Base-by-base conservation (phyloP, 2,113 vertebrate genomes). In the Gallinago undulata region DNA sequence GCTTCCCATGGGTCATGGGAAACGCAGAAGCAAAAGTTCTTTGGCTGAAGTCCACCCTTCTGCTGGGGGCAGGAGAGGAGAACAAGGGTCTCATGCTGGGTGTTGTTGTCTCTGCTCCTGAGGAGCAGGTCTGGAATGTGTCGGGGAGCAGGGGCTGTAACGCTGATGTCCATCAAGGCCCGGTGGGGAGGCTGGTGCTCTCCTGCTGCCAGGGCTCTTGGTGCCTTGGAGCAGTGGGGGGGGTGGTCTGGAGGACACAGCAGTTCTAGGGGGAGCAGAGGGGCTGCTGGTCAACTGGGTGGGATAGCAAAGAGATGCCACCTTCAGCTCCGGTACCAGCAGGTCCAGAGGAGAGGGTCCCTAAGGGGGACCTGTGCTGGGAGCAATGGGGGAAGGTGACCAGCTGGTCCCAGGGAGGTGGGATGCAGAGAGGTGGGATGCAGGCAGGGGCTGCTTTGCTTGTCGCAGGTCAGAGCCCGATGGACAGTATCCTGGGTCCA, bases 201-300 rank as follows among this genome's bases (percentile, higher is more conserved):
- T 87, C 39, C 9, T 74, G 24, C 30, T 82, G n/a, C 50, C 0
- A 30, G 45, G 39, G 56, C 27, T 59, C n/a, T 24, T 1, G 0
- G 62, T 28, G n/a, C 56, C 50, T 72, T 1, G 5, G 39, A 10
- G 11, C 0, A 1, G n/a, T 0, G 1, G 39, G 16, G 0, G 13
- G 2, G 12, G 11, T 35, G 50, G 3, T 27, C 33, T 5, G 28
- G 69, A 41, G 76, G 48, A 39, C 3, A 10, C 50, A 43, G 53
- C 13, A 12, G 10, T 45, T 18, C 62, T 6, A 3, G 22, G 14
- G 66, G 59, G 25, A 64, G 53, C 31, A n/a, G 39, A 31, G 27
- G 8, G 31, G 16, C 23, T 1, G 1, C 6, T 59, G 57, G n/a
- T 39, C 75, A 80, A 17, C n/a, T 14, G 4, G 15, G 23, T 5